Percentiles rank a stretch among this genome's conserved stretches.
Evolutionary conservation across 2,888 invertebrate genomes (phyloP).

Genomic region (Gymnocheta viridis): DNA sequence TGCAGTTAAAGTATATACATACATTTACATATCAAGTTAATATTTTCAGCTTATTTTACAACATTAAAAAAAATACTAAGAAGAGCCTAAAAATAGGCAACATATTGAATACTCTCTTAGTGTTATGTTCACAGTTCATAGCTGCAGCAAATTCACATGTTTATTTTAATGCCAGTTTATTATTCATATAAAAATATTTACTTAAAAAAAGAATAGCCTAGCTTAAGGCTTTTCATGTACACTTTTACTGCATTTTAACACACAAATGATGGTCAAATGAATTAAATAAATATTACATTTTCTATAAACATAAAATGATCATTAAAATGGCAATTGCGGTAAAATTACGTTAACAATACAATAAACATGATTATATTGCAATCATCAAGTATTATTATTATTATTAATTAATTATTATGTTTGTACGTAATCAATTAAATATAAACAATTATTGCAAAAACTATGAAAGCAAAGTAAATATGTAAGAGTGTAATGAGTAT

Average conservation of each 20-base stretch:
- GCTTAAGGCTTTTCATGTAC: background rate
- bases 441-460: background rate
- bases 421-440: constrained; percentile 31
- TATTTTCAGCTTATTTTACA: background rate
- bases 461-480: background rate
- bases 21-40: no score
- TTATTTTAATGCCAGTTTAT: background rate
- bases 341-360: constrained; percentile 14
- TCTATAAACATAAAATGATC: background rate
- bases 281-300: background rate
- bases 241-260: background rate
- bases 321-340: constrained; percentile 14
- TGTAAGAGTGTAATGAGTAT: background rate
- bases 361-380: constrained; percentile 39
- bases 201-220: no score
- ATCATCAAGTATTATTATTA: constrained; percentile 30
- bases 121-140: background rate
- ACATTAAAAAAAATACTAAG: background rate
- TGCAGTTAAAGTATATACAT: no score
- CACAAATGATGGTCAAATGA: background rate
- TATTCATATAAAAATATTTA: background rate
- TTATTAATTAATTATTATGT: constrained; percentile 34
- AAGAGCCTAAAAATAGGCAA: background rate
- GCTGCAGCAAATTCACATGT: background rate
- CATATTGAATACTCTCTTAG: background rate